A percentile compares a stretch with the other conserved stretches of the same genome.
Evolutionary conservation across 2,113 vertebrate genomes (phyloP).

Genomic region (Leucopternis melanops): DNA sequence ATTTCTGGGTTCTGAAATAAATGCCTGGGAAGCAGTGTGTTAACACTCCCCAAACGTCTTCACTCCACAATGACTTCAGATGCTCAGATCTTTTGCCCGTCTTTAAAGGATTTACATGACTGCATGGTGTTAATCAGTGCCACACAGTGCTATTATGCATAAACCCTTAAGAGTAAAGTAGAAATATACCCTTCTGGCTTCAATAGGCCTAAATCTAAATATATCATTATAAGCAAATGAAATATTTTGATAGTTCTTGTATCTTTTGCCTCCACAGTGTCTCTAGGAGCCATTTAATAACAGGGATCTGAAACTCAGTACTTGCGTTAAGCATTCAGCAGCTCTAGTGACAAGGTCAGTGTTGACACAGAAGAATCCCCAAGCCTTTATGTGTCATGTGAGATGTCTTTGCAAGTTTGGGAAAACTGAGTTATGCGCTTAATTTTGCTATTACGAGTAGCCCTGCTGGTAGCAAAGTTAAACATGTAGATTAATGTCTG

Average conservation of each 20-base stretch:
- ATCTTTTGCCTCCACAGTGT: background rate
- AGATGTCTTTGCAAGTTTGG: background rate
- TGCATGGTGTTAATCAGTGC: background rate
- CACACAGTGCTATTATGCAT: background rate
- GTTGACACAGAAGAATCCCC: background rate
- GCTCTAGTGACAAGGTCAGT: background rate
- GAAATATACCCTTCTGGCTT: background rate
- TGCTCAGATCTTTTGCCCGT: background rate
- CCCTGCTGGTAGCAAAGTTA: background rate
- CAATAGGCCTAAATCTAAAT: background rate
- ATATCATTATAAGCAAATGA: background rate
- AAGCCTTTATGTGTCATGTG: accelerated
- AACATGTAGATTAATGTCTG: background rate
- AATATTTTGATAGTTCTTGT: background rate
- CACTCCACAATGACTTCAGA: background rate
- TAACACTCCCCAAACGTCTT: background rate
- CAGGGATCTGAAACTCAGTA: background rate
- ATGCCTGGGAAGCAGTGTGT: background rate
- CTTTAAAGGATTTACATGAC: background rate
- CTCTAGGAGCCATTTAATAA: background rate
- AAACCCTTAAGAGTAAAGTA: background rate
- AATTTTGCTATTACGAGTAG: background rate
- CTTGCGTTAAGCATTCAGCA: background rate
- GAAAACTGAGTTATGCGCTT: background rate
- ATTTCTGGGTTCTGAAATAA: background rate